Evolutionary conservation across 2,797 vertebrate species (phyloP).

Genomic region (Coccyzus lansbergi): DNA sequence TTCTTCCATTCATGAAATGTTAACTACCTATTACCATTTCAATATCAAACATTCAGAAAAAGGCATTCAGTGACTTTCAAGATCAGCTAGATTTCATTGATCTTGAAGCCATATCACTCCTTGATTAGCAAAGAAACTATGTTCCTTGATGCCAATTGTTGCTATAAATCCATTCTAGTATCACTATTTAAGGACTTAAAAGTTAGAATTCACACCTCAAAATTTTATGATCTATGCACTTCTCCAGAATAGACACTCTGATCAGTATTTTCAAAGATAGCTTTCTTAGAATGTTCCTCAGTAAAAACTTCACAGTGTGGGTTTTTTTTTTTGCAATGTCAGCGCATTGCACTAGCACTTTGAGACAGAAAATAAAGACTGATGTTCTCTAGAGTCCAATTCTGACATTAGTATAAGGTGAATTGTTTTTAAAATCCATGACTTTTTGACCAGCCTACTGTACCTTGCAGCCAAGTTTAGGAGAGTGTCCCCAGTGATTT

Average conservation of each 20-base stretch:
- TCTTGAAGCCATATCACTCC: neutral
- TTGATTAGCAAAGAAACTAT: neutral
- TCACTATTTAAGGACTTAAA: neutral
- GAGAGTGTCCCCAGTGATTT: slow-evolving; percentile 85
- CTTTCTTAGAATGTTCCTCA: neutral
- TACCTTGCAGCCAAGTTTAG: slow-evolving; percentile 89
- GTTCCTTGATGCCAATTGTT: neutral
- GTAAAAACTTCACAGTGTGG: neutral
- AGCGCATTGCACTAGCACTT: neutral
- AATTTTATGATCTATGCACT: neutral
- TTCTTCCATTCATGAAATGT: neutral
- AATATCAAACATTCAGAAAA: neutral
- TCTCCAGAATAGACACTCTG: neutral
- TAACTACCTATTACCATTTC: neutral
- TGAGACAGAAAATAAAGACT: neutral
- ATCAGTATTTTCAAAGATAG: neutral
- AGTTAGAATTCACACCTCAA: neutral
- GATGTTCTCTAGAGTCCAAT: neutral
- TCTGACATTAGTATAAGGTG: neutral
- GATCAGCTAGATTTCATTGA: neutral
- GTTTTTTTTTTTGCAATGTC: neutral
- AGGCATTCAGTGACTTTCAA: neutral
- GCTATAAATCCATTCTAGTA: neutral
- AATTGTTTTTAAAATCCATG: neutral
- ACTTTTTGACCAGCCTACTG: neutral